Evolutionary conservation across 2,888 invertebrate species (phyloP), one percentile per base, ranked within the genome.

Genomic region (Rutpela maculata): DNA sequence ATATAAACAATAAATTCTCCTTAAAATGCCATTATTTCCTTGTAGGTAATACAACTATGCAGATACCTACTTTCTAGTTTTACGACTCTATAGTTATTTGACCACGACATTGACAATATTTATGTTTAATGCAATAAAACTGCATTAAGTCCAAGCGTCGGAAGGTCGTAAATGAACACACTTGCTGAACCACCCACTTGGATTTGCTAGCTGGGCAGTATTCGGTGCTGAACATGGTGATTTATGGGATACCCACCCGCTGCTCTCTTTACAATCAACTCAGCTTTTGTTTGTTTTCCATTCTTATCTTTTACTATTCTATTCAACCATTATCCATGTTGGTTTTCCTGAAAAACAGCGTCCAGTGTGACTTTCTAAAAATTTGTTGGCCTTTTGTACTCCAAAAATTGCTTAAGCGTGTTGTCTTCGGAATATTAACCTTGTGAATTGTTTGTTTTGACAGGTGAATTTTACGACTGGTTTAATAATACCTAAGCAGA

Each of bases 221-320:
- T 50, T 50, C n/a, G 86, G 85, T 87, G 87, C 86, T 65, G 86
- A 85, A 86, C 84, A 77, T 43, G 43, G 78, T 85, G 87, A 89
- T 89, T 89, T 89, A 89, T 87, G 79, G 78, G 81, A 71, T 83
- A 84, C 85, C 88, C 88, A 86, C 89, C 87, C 84, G 87, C 86
- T 85, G 88, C 82, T 85, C 78, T 81, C 81, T 84, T 85, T 83
- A 86, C 87, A 86, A 84, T 86, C 85, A 81, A 82, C 76, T 82
- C 81, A 82, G 73, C 57, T 83, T 84, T 85, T 86, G 86, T 87
- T 86, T 87, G 84, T 86, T 87, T 87, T 86, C 82, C 82, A 83
- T 85, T 84, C 84, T 83, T 81, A 82, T 84, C 81, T 81, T 79
- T 79, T 75, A 62, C 76, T 73, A 50, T 62, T 63, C 83, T 81